These are phyloP conservation scores for Tetraneura akinire DNA, from an alignment of 1,140 invertebrate species.

Conservation along the genomic window DNA sequence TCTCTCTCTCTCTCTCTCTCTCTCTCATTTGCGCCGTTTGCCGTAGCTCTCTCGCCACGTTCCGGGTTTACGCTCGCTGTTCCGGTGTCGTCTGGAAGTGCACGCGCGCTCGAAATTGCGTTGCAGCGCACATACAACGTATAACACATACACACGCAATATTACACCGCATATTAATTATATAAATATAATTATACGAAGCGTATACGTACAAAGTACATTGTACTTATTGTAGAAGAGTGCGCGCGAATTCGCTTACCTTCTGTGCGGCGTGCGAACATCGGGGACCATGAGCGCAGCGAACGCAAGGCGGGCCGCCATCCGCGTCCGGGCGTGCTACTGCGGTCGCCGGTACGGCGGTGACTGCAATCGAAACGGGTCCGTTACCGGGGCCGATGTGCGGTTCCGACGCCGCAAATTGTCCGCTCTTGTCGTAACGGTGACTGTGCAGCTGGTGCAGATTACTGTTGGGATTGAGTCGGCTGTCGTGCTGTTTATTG, in stretches of 20 bases:
- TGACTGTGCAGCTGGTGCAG: background rate
- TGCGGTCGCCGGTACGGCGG: background rate
- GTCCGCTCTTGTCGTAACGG: background rate
- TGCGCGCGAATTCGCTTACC: background rate
- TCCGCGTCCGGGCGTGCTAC: background rate
- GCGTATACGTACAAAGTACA: no score
- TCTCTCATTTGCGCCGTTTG: no score
- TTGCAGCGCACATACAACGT: no score
- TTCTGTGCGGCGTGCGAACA: constrained; percentile 18
- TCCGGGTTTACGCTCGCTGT: constrained; percentile 29
- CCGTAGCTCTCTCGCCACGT: constrained; percentile 25
- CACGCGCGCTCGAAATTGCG: no score
- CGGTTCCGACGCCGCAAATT: background rate
- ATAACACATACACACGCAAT: no score
- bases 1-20: background rate
- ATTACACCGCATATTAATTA: no score
- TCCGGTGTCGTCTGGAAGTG: background rate
- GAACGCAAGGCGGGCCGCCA: background rate
- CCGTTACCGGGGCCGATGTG: background rate
- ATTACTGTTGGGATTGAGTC: background rate
- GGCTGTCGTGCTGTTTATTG: background rate
- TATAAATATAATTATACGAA: no score
- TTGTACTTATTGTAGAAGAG: background rate
- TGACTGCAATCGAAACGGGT: background rate
- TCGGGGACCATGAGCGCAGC: background rate